These are phyloP conservation scores for Drosophila asahinai DNA, from an alignment of 1,140 invertebrate species.

Conservation along the genomic window DNA sequence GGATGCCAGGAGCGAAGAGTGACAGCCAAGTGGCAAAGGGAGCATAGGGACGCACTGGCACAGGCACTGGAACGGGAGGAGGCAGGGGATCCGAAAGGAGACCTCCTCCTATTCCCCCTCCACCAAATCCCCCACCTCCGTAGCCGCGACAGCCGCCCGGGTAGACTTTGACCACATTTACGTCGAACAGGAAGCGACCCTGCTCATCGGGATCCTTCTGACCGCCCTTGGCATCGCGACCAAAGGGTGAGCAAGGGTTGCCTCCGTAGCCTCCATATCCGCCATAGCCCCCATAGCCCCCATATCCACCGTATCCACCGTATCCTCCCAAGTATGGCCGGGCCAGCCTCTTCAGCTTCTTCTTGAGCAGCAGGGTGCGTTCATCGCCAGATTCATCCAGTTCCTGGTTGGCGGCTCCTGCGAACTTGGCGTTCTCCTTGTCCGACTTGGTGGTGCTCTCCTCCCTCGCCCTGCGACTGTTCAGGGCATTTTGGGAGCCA, in stretches of 20 bases:
- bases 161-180: slow-evolving; percentile 81
- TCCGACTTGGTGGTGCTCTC: slow-evolving; percentile 57
- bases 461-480: slow-evolving; percentile 47
- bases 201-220: slow-evolving; percentile 68
- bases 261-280: slow-evolving; percentile 46
- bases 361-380: slow-evolving; percentile 61
- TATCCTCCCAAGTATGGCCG: slow-evolving; percentile 43
- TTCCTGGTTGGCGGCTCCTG: slow-evolving; percentile 73
- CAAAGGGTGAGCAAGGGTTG: slow-evolving; percentile 65
- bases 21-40: slow-evolving; percentile 74
- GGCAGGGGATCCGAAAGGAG: slow-evolving; percentile 68
- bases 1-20: slow-evolving; percentile 75
- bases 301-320: slow-evolving; percentile 37
- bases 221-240: slow-evolving; percentile 58
- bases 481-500: slow-evolving; percentile 20
- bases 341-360: slow-evolving; percentile 63
- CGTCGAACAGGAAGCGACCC: slow-evolving; percentile 75
- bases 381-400: slow-evolving; percentile 62
- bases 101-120: slow-evolving; percentile 49
- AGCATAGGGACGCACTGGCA: slow-evolving; percentile 66
- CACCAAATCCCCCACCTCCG: slow-evolving; percentile 46
- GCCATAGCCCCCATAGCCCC: slow-evolving; percentile 28
- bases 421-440: slow-evolving; percentile 78
- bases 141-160: slow-evolving; percentile 57
- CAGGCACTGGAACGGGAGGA: slow-evolving; percentile 52